Evolutionary conservation across 92 coral and sea anemone genomes (phyloP).

Genomic region (Metridium senile): DNA sequence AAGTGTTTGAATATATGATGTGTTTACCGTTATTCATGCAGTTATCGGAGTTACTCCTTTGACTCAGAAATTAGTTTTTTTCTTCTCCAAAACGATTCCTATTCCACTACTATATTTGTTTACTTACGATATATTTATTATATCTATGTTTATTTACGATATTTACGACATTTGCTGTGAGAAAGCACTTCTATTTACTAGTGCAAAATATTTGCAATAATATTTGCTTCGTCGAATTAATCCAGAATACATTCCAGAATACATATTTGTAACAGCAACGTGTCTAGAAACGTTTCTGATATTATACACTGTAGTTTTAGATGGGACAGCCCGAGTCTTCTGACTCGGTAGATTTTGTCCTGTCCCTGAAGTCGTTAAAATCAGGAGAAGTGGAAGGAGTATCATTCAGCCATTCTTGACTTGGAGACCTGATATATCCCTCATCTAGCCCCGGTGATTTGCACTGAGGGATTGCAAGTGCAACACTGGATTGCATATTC

Average conservation of each 20-base stretch:
- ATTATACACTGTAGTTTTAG: background rate
- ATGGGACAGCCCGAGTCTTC: constrained; percentile 49
- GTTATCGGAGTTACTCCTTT: no score
- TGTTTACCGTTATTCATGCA: no score
- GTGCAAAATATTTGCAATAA: no score
- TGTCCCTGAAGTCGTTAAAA: constrained; percentile 15
- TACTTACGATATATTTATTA: no score
- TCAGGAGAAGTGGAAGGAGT: constrained; percentile 11
- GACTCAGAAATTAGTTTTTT: no score
- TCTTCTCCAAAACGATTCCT: no score
- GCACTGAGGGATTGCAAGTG: no score
- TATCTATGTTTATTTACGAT: no score
- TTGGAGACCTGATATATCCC: constrained; percentile 12
- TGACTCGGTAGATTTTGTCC: constrained; percentile 37
- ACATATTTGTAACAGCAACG: background rate
- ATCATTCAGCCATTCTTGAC: constrained; percentile 3
- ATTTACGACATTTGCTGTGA: no score
- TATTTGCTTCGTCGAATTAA: background rate
- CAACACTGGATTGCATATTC: background rate
- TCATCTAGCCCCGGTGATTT: background rate
- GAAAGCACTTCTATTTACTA: no score
- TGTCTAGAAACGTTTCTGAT: background rate
- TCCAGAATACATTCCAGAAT: background rate
- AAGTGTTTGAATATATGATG: no score
- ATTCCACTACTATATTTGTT: no score